A percentile compares a stretch with the other conserved stretches of the same genome.
Evolutionary conservation across 2,888 invertebrate genomes (phyloP).

Genomic region (Drosophila monieri): DNA sequence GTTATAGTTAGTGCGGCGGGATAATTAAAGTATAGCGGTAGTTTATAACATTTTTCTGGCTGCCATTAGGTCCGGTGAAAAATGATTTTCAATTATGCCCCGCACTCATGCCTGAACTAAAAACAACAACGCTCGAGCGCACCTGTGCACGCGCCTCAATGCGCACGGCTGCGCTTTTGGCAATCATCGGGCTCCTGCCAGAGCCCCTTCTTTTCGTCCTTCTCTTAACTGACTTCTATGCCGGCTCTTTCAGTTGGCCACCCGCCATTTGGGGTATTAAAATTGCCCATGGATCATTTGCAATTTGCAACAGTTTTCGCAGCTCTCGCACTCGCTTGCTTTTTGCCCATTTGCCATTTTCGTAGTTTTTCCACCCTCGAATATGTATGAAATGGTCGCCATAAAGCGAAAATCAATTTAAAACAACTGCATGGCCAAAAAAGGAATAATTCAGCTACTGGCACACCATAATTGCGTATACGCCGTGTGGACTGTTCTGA

Average conservation of each 20-base stretch:
- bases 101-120: slow-evolving; percentile 42
- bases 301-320: slow-evolving; percentile 50
- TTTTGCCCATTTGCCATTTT: slow-evolving; percentile 24
- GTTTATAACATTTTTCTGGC: slow-evolving; percentile 11
- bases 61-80: slow-evolving; percentile 38
- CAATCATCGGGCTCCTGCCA: slow-evolving; percentile 15
- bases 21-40: slow-evolving; percentile 48
- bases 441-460: slow-evolving; percentile 1
- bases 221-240: not conserved
- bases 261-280: slow-evolving; percentile 49
- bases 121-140: slow-evolving; percentile 47
- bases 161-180: slow-evolving; percentile 76
- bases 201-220: not conserved
- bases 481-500: slow-evolving; percentile 37
- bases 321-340: not conserved
- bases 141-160: slow-evolving; percentile 73
- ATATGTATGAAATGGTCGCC: slow-evolving; percentile 63
- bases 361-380: slow-evolving; percentile 45
- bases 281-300: slow-evolving; percentile 61
- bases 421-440: slow-evolving; percentile 37
- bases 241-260: slow-evolving; percentile 25
- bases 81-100: slow-evolving; percentile 70
- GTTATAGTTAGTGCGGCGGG: slow-evolving; percentile 58
- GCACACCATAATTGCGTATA: slow-evolving; percentile 44
- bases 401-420: slow-evolving; percentile 61